These are phyloP conservation scores for Phycodurus eques DNA, from an alignment of 2,113 vertebrate genomes.

Conservation along the genomic window DNA sequence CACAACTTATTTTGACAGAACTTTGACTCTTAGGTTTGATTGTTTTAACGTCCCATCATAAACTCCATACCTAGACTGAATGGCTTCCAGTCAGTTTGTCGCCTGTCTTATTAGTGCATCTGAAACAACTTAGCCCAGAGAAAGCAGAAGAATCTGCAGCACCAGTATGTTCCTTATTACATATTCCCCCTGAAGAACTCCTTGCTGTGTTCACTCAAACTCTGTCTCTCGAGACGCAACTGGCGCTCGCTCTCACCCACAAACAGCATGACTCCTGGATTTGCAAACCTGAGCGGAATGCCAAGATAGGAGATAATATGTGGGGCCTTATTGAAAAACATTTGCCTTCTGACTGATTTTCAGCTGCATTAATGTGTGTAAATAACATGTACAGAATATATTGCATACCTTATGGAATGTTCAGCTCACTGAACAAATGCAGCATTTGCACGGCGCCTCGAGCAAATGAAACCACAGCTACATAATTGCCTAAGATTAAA, in stretches of 20 bases:
- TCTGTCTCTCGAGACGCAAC: constrained; percentile 47
- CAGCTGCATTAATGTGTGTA: background rate
- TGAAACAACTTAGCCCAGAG: constrained; percentile 45
- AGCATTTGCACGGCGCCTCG: background rate
- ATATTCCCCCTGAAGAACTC: constrained; percentile 65
- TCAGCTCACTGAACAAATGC: background rate
- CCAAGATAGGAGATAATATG: constrained; percentile 28
- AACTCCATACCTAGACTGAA: background rate
- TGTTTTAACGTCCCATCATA: background rate
- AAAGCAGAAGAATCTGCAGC: constrained; percentile 43
- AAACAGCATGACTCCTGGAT: constrained; percentile 57
- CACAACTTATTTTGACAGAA: background rate
- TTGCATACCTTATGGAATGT: background rate
- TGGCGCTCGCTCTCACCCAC: constrained; percentile 44
- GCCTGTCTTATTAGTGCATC: constrained; percentile 44
- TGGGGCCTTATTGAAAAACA: background rate
- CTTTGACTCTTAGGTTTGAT: background rate
- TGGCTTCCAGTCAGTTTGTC: constrained; percentile 25
- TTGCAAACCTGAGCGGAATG: constrained; percentile 55
- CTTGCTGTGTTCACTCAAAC: constrained; percentile 52
- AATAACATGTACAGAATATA: background rate
- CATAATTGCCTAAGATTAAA: background rate
- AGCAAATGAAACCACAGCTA: background rate
- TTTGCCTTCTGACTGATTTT: background rate
- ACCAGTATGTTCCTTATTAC: constrained; percentile 51